These are phyloP conservation scores for Stichodactyla helianthus DNA, from an alignment of 64 coral and sea anemone genomes.

Conservation along the genomic window DNA sequence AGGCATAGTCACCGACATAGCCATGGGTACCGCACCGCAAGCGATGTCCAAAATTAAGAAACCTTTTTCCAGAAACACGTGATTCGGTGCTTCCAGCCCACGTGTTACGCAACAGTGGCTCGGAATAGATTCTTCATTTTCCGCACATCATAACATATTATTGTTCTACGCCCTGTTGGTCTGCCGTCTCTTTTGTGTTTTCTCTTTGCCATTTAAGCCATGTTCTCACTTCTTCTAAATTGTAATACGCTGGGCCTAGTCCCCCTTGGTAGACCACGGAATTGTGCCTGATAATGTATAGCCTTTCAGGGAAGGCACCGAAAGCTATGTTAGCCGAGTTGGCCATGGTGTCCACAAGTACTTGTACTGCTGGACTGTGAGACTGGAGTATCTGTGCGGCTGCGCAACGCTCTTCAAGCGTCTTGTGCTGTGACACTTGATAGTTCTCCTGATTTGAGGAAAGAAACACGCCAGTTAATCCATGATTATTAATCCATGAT, in stretches of 20 bases:
- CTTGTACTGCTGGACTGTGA: neutral
- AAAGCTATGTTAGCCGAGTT: constrained; percentile 74
- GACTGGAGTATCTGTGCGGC: constrained; percentile 29
- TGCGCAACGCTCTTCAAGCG: constrained; percentile 5
- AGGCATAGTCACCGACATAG: no score
- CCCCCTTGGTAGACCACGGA: constrained; percentile 61
- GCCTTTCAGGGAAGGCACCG: constrained; percentile 69
- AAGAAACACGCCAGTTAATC: neutral
- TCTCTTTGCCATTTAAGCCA: constrained; percentile 24
- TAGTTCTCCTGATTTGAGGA: neutral
- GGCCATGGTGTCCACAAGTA: constrained; percentile 70
- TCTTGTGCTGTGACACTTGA: neutral
- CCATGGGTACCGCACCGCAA: no score
- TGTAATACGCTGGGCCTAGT: constrained; percentile 51
- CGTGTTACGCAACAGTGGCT: no score
- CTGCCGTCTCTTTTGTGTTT: neutral
- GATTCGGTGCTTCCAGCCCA: no score
- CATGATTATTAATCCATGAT: no score
- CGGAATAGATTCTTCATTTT: no score
- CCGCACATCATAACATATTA: no score
- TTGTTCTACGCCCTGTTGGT: neutral
- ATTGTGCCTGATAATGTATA: constrained; percentile 59
- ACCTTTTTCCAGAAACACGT: no score
- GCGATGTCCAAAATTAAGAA: no score
- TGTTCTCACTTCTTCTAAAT: constrained; percentile 41